Base-by-base conservation (phyloP, 1,140 invertebrate species). In the Pinna nobilis region DNA sequence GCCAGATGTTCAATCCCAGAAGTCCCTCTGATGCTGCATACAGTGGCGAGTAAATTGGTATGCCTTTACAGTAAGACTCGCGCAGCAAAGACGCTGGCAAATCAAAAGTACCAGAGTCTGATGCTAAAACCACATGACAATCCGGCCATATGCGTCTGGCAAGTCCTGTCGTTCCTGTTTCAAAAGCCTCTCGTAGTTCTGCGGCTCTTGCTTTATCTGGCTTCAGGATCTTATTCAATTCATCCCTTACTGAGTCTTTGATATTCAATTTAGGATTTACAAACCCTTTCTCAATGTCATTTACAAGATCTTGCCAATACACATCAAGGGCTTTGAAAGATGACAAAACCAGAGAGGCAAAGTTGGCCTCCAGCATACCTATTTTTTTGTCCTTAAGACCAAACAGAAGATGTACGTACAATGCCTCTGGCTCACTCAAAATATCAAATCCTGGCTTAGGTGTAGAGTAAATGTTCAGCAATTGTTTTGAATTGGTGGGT, bases 21-120 rank as follows among this genome's bases (percentile, higher is more conserved):
- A 89, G 66, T n/a, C 88, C 88, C 57, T 89, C 88, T 13, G 88
- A 86, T 13, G 86, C 87, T 13, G 86, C 87, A 78, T 89, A 89
- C 11, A 88, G 67, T 7, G 86, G 85, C 3, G 87, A 88, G 69
- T 89, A 89, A 11, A 87, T 49, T 9, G 80, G 81, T 15, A 84
- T 74, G 23, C 79, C 84, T 73, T 86, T 81, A 63, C 79, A 86
- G 55, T 82, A 87, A 0, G 74, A 74, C 13, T 84, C 71, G 51
- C 81, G 64, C 25, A 89, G 64, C 44, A 80, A 81, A 3, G 77
- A 59, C 1, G 78, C 86, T 66, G 88, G 88, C 20, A 88, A 68
- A 18, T 80, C 77, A 80, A 88, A 87, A 28, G 86, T 79, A 3
- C 88, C 88, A 0, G 86, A 84, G 61, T 87, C 84, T 23, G 82